A percentile compares a stretch with the other conserved stretches of the same genome.
Evolutionary conservation across 2,113 vertebrate genomes (phyloP).

Genomic region (Ramphastos sulfuratus): DNA sequence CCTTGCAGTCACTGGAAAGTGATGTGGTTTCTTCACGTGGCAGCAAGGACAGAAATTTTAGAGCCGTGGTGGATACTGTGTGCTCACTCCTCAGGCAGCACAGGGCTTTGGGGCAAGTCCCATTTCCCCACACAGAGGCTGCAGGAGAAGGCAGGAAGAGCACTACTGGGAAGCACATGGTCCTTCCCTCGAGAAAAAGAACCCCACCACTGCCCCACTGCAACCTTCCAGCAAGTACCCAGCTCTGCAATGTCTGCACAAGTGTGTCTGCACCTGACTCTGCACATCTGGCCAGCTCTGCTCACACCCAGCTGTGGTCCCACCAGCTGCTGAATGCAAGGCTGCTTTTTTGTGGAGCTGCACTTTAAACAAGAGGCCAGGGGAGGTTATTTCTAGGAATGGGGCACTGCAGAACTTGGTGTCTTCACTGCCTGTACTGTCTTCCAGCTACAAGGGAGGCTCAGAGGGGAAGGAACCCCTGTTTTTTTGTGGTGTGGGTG

Average conservation of each 20-base stretch:
- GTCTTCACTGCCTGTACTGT: neutral
- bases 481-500: neutral
- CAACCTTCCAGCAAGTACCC: rapidly evolving
- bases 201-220: rapidly evolving
- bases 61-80: rapidly evolving
- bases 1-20: rapidly evolving
- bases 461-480: rapidly evolving
- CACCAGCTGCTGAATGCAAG: rapidly evolving
- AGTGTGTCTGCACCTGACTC: rapidly evolving
- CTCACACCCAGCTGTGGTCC: neutral
- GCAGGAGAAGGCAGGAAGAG: rapidly evolving
- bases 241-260: neutral
- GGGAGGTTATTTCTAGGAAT: neutral
- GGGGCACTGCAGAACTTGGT: neutral
- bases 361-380: neutral
- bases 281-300: neutral
- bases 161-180: rapidly evolving
- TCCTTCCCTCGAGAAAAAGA: rapidly evolving
- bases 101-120: rapidly evolving
- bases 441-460: neutral
- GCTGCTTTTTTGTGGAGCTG: neutral
- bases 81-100: rapidly evolving
- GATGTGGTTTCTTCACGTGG: rapidly evolving
- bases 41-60: neutral
- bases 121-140: rapidly evolving